Evolutionary conservation across 2,797 vertebrate species (phyloP), one percentile per base, ranked within the genome.

Genomic region (Centroberyx gerrardi): DNA sequence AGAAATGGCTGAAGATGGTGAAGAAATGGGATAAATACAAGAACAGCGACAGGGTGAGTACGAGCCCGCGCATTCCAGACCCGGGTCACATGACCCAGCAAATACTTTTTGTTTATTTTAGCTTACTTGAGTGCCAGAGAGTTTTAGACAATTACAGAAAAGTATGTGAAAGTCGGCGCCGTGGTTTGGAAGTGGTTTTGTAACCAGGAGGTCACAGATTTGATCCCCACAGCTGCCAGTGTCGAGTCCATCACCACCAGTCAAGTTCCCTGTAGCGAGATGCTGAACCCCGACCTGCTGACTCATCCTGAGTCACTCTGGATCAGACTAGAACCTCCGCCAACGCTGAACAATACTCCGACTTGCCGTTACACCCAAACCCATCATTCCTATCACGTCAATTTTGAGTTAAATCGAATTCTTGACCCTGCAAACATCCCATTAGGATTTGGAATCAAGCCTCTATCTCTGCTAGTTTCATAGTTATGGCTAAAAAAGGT

Each of bases 1-100:
- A 95, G 82, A 97, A 98, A 93, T 97, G 97, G 96, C 85, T 97
- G 51, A 98, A 97, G 93, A 98, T 98, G 97, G 91, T 97, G 88
- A 96, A 94, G 90, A 97, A 96, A 53, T 98, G 97, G 96, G 83
- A 93, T 44, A 97, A 97, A 84, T 97, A 97, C 88, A 95, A 87
- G 80, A 96, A 90, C 91, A 96, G 93, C 72, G 95, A 97, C 46
- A 96, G 96, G 95, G 97, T 97, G 77, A 92, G 91, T 28, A 5
- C 3, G 29, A 2, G n/a, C 4, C 5, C 27, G 9, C 33, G 31
- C 42, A 46, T 1, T 0, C 59, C 33, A 44, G 22, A 28, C 31
- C 48, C 18, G 10, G 0, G 0, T 29, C 17, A 29, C 1, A 27
- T 36, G 29, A 33, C 10, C 33, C 2, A 6, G 17, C 14, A 44